A percentile compares a stretch with the other conserved stretches of the same genome.
Conservation (phyloP, 2,113 vertebrate species). For the Pseudonaja textilis region DNA sequence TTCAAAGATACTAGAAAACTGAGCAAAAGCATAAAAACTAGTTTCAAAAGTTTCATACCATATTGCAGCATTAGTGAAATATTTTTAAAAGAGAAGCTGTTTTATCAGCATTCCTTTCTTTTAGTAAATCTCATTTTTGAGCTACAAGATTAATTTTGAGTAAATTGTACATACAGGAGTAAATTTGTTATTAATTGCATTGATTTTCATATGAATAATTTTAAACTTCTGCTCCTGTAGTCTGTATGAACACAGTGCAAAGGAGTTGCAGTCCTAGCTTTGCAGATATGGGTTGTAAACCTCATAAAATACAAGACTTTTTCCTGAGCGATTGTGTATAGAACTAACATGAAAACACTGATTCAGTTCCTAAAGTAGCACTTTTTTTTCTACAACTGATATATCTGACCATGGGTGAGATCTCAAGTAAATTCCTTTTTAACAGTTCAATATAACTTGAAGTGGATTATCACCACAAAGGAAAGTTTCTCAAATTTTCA, state of each 20-base stretch:
- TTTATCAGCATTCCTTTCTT: background rate
- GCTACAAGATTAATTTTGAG: background rate
- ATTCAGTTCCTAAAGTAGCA: background rate
- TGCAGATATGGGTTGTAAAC: background rate
- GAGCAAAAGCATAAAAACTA: background rate
- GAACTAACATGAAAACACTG: background rate
- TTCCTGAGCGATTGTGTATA: background rate
- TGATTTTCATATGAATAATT: background rate
- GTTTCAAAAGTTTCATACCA: background rate
- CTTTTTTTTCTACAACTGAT: background rate
- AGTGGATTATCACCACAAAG: background rate
- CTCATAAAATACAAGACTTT: background rate
- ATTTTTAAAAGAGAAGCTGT: background rate
- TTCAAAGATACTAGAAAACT: background rate
- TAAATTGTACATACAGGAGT: background rate
- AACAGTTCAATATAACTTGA: background rate
- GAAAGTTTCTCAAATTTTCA: background rate
- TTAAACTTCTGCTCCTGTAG: background rate
- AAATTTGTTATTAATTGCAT: background rate
- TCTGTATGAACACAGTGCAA: background rate
- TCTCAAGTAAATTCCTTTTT: background rate
- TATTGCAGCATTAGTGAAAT: background rate
- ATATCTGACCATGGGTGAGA: background rate
- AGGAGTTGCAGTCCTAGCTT: background rate
- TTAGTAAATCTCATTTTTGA: background rate